Evolutionary conservation across 1,140 invertebrate genomes (phyloP).

Genomic region (Drosophila seguyi): DNA sequence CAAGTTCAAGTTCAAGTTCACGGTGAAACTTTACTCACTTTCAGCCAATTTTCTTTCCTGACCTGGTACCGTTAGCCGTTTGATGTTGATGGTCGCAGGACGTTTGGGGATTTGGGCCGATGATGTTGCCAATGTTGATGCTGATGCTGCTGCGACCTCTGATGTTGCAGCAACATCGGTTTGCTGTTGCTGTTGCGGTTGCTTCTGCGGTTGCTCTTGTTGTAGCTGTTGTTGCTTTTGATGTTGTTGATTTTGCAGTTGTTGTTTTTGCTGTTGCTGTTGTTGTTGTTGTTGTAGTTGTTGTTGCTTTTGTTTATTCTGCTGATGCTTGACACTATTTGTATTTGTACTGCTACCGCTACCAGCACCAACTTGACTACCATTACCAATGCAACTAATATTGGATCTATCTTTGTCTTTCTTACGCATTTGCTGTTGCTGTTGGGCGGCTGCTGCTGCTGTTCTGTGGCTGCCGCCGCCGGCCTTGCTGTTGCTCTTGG

Average conservation of each 20-base stretch:
- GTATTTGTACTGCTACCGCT: constrained; percentile 59
- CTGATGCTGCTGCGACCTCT: constrained; percentile 27
- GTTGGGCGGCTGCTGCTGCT: constrained; percentile 27
- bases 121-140: constrained; percentile 41
- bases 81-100: constrained; percentile 78
- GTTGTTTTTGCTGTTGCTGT: constrained; percentile 20
- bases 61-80: constrained; percentile 83
- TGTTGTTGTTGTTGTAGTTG: constrained; percentile 59
- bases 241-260: constrained; percentile 25
- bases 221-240: constrained; percentile 23
- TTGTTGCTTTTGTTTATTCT: constrained; percentile 76
- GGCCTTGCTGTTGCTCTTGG: constrained; percentile 58
- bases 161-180: constrained; percentile 29
- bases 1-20: constrained; percentile 58
- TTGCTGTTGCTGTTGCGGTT: constrained; percentile 31
- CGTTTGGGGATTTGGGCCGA: constrained; percentile 55
- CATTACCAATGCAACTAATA: constrained; percentile 79
- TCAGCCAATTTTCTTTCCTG: constrained; percentile 84
- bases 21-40: constrained; percentile 84
- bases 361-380: constrained; percentile 73
- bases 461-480: constrained; percentile 42
- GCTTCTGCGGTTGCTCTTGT: constrained; percentile 31
- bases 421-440: constrained; percentile 71
- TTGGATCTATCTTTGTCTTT: constrained; percentile 84
- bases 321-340: constrained; percentile 79